A percentile compares a stretch with the other conserved stretches of the same genome.
phyloP scores from a whole-genome alignment of 2,888 invertebrate genomes.

The Lycophotia porphyrea region DNA sequence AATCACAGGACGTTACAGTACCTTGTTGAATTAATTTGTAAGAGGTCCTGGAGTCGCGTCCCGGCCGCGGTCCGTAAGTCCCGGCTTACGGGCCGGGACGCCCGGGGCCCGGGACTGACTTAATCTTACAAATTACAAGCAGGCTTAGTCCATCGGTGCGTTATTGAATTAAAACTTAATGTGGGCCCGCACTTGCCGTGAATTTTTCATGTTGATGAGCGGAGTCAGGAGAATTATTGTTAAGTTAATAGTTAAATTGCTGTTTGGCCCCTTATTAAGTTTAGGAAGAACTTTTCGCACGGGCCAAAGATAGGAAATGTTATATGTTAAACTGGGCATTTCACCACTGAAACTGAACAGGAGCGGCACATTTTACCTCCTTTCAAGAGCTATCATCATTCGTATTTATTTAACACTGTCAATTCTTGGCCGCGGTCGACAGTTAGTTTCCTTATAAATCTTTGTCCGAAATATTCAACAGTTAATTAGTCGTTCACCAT shows the following conservation, averaged over 20 bases:
- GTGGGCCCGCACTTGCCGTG: slow-evolving; percentile 47
- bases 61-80: slow-evolving; percentile 60
- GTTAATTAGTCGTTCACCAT: not conserved
- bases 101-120: slow-evolving; percentile 49
- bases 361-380: not conserved
- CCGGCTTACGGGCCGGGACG: slow-evolving; percentile 64
- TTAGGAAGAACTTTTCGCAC: not conserved
- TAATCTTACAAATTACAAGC: slow-evolving; percentile 74
- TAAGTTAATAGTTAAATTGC: slow-evolving; percentile 55
- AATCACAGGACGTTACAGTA: slow-evolving; percentile 68
- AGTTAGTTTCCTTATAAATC: not conserved
- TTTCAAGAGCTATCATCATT: not conserved
- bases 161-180: slow-evolving; percentile 74
- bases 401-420: not conserved
- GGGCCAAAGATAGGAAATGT: not conserved
- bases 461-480: not conserved
- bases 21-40: slow-evolving; percentile 73
- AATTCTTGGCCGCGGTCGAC: no score
- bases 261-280: slow-evolving; percentile 38
- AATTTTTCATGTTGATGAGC: slow-evolving; percentile 62
- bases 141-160: slow-evolving; percentile 68
- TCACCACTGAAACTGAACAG: not conserved
- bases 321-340: not conserved
- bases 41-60: slow-evolving; percentile 63
- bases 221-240: slow-evolving; percentile 39